These are phyloP conservation scores for Microchirus variegatus DNA, from an alignment of 2,797 vertebrate genomes.

Conservation along the genomic window DNA sequence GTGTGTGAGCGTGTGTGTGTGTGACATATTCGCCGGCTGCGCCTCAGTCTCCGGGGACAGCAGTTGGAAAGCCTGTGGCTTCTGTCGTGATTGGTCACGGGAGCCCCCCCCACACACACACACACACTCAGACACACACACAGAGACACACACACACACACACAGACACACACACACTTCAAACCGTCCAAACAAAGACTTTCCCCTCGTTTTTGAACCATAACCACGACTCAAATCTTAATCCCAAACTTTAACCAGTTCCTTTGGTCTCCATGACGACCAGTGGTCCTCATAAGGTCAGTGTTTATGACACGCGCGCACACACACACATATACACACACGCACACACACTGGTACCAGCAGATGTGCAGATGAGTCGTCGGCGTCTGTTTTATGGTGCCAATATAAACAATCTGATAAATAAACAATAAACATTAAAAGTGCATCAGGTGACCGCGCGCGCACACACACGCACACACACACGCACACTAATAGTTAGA, in stretches of 20 bases:
- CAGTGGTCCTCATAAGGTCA: no score
- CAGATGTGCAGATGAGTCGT: conserved; percentile 61
- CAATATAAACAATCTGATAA: conserved; percentile 40
- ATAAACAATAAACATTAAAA: conserved; percentile 12
- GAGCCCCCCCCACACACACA: conserved; percentile 42
- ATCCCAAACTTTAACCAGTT: no score
- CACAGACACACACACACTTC: conserved; percentile 1
- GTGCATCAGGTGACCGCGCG: not conserved
- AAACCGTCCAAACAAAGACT: no score
- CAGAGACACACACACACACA: conserved; percentile 14
- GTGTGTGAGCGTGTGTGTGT: conserved; percentile 18
- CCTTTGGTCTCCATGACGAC: no score
- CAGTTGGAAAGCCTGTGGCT: conserved; percentile 76
- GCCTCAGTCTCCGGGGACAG: conserved; percentile 58
- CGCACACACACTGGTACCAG: no score
- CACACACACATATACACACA: not conserved
- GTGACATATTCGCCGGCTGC: conserved; percentile 42
- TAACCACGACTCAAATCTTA: no score
- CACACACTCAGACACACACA: conserved; percentile 12
- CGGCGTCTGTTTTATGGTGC: conserved; percentile 35
- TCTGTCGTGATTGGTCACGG: conserved; percentile 73
- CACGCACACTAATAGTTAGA: not conserved
- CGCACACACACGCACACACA: conserved; percentile 3
- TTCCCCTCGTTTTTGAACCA: no score
- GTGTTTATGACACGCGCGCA: no score